A percentile compares a stretch with the other conserved stretches of the same genome.
Conservation (phyloP, 2,888 invertebrate species). For the Hymenopus coronatus region DNA sequence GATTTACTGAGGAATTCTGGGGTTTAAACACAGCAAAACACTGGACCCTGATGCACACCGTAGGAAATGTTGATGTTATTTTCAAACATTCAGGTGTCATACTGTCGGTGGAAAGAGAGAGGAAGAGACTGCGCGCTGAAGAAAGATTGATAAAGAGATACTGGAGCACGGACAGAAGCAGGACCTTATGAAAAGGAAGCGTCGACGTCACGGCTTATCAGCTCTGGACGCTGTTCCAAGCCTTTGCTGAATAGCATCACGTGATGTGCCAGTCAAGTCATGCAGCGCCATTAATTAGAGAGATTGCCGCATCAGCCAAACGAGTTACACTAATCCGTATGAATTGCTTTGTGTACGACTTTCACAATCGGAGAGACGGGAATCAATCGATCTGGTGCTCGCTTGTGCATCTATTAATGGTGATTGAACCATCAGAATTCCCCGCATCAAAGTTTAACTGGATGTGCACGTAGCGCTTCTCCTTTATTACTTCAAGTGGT, state of each 20-base stretch:
- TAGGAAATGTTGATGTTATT: not conserved
- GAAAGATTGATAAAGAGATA: not conserved
- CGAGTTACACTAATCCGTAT: conserved; percentile 14
- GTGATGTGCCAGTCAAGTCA: not conserved
- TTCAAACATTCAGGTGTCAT: not conserved
- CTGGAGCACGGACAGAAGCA: not conserved
- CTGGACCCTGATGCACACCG: not conserved
- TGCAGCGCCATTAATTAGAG: conserved; percentile 15
- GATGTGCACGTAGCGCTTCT: not conserved
- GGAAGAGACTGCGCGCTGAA: not conserved
- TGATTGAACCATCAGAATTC: not conserved
- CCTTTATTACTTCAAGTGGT: not conserved
- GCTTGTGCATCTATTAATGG: not conserved
- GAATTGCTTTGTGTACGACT: conserved; percentile 6
- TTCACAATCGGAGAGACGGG: not conserved
- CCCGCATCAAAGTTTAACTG: not conserved
- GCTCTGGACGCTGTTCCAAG: not conserved
- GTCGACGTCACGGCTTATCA: not conserved
- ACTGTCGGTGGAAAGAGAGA: not conserved
- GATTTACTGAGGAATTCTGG: no score
- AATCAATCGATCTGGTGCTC: not conserved
- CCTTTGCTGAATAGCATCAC: not conserved
- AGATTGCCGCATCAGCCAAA: conserved; percentile 11
- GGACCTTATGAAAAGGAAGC: not conserved
- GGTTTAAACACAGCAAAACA: no score